Percentiles rank a stretch among this genome's conserved stretches.
Evolutionary conservation across 2,888 invertebrate species (phyloP).

Genomic region (Dastarcus helophoroides): DNA sequence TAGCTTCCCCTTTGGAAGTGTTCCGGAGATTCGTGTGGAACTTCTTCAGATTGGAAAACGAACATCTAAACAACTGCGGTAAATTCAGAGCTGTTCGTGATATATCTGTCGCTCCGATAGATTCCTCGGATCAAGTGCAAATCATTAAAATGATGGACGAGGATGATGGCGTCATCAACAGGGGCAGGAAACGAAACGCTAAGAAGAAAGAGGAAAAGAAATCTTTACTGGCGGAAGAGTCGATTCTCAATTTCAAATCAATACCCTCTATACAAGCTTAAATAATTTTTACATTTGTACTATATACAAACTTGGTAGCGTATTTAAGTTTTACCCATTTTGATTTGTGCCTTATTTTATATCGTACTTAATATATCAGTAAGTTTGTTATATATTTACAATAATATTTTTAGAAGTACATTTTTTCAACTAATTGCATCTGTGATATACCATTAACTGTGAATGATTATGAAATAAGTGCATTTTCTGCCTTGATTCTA

Average conservation of each 20-base stretch:
- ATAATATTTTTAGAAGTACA: too few species aligned
- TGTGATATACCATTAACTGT: too few species aligned
- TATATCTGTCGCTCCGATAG: slow-evolving; percentile 67
- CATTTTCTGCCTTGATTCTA: too few species aligned
- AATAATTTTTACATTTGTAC: too few species aligned
- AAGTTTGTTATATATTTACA: too few species aligned
- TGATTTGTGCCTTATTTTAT: too few species aligned
- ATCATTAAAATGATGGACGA: slow-evolving; percentile 69
- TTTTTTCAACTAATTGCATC: too few species aligned
- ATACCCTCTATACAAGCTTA: too few species aligned
- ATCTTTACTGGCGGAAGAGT: slow-evolving; percentile 35
- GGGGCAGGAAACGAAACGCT: slow-evolving; percentile 27
- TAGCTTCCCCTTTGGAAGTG: slow-evolving; percentile 56
- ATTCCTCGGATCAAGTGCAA: slow-evolving; percentile 60
- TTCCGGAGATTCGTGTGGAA: slow-evolving; percentile 73
- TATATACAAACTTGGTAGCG: too few species aligned
- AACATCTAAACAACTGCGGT: slow-evolving; percentile 83
- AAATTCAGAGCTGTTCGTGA: slow-evolving; percentile 79
- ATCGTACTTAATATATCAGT: too few species aligned
- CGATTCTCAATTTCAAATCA: slow-evolving; percentile 31
- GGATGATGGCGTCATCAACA: slow-evolving; percentile 52
- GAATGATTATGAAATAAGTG: too few species aligned
- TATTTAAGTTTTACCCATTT: too few species aligned
- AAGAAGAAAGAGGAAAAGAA: slow-evolving; percentile 37
- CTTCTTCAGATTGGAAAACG: slow-evolving; percentile 80